Conservation (phyloP, 2,113 vertebrate species). For the Furnarius figulus region DNA sequence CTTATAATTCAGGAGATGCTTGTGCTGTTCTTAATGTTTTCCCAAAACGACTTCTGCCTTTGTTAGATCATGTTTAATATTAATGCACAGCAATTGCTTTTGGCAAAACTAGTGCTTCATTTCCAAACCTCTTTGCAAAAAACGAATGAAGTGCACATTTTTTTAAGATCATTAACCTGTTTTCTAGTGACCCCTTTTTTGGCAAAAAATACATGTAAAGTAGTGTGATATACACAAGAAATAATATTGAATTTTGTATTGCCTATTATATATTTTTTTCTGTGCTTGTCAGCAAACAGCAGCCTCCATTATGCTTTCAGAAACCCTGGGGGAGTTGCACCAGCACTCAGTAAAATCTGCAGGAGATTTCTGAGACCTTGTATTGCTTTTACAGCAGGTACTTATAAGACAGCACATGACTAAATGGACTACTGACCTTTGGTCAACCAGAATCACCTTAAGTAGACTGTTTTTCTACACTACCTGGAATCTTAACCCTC, state of each 20-base stretch:
- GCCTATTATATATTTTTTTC: background rate
- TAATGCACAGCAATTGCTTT: constrained; percentile 69
- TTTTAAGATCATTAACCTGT: background rate
- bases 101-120: constrained; percentile 63
- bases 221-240: background rate
- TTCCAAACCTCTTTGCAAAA: constrained; percentile 27
- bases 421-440: background rate
- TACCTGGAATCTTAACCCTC: background rate
- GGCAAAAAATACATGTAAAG: background rate
- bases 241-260: constrained; percentile 39
- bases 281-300: background rate
- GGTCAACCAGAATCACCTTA: background rate
- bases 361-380: background rate
- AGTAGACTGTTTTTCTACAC: background rate
- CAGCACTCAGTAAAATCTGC: background rate
- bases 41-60: constrained; percentile 71
- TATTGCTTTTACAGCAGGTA: background rate
- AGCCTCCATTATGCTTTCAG: constrained; percentile 22
- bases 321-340: constrained; percentile 23
- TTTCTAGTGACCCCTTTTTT: constrained; percentile 17
- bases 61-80: constrained; percentile 71
- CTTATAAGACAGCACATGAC: background rate
- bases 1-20: constrained; percentile 64
- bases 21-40: constrained; percentile 61
- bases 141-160: background rate